These are phyloP conservation scores for Oophaga sylvatica DNA, from an alignment of 2,797 vertebrate species.

Conservation along the genomic window DNA sequence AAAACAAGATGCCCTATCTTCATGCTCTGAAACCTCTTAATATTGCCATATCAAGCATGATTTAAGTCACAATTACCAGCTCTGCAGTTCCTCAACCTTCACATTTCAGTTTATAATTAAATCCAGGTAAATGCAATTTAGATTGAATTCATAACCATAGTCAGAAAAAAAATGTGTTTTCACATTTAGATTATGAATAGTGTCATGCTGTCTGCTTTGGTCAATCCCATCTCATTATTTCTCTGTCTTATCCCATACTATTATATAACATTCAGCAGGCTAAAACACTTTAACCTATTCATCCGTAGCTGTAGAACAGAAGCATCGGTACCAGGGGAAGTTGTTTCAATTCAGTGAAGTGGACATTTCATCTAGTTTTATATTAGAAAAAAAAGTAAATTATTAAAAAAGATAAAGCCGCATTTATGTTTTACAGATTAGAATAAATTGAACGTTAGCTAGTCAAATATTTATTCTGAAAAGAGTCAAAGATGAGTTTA, in stretches of 20 bases:
- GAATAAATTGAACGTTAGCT: neutral
- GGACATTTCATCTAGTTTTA: neutral
- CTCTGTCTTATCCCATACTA: conserved; percentile 1
- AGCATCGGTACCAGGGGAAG: neutral
- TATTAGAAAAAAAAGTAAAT: conserved; percentile 3
- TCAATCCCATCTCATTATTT: conserved; percentile 14
- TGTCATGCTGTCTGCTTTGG: conserved; percentile 28
- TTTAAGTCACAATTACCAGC: neutral
- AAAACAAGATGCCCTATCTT: neutral
- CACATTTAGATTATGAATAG: conserved; percentile 9
- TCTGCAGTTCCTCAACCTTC: conserved; percentile 17
- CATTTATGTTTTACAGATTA: neutral
- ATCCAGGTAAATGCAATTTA: conserved; percentile 24
- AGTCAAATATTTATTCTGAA: conserved; percentile 6
- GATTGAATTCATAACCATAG: neutral
- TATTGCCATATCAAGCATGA: neutral
- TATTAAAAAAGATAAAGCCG: neutral
- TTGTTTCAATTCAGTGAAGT: conserved; percentile 7
- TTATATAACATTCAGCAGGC: conserved; percentile 14
- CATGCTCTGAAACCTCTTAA: neutral
- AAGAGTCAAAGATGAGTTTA: neutral
- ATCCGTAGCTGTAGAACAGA: neutral
- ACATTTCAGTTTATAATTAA: conserved; percentile 40
- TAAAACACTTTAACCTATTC: conserved; percentile 8
- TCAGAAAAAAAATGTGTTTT: neutral